Conservation (phyloP, 1,140 invertebrate genomes). For the Scaptomyza hsui region DNA sequence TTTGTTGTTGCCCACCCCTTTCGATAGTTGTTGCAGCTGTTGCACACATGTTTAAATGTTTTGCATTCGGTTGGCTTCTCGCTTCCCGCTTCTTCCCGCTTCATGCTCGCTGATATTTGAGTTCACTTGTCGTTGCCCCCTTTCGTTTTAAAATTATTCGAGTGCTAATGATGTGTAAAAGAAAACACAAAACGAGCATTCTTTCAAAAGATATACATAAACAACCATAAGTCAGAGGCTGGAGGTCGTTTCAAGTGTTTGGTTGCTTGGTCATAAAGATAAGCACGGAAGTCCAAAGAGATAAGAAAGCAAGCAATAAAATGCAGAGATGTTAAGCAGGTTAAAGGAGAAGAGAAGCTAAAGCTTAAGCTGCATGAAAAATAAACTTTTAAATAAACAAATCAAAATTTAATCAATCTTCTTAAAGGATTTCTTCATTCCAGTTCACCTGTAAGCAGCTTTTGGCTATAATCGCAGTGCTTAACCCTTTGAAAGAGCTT, state of each 20-base stretch:
- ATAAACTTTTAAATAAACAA: no score
- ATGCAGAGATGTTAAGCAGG: neutral
- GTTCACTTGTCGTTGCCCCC: constrained; percentile 1
- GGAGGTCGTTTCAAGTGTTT: constrained; percentile 25
- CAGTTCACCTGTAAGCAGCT: constrained; percentile 4
- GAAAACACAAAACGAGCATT: constrained; percentile 30
- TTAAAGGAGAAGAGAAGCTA: neutral
- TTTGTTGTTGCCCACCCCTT: constrained; percentile 7
- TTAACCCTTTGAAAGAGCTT: constrained; percentile 15
- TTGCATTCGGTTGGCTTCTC: constrained; percentile 41
- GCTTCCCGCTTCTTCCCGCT: constrained; percentile 14
- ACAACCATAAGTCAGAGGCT: constrained; percentile 43
- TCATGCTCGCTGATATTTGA: constrained; percentile 19
- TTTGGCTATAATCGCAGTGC: constrained; percentile 5
- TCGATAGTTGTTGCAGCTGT: constrained; percentile 48
- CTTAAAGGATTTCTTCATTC: neutral
- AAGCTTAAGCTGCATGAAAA: no score
- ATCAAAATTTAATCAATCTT: no score
- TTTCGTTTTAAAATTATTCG: constrained; percentile 24
- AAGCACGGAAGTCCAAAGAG: constrained; percentile 42
- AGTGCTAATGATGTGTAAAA: constrained; percentile 63
- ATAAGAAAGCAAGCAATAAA: constrained; percentile 19
- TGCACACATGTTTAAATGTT: constrained; percentile 58
- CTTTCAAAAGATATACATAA: constrained; percentile 16
- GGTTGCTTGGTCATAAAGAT: constrained; percentile 52